These are phyloP conservation scores for Pemphigus obesinymphae DNA, from an alignment of 1,140 invertebrate species.

Conservation along the genomic window DNA sequence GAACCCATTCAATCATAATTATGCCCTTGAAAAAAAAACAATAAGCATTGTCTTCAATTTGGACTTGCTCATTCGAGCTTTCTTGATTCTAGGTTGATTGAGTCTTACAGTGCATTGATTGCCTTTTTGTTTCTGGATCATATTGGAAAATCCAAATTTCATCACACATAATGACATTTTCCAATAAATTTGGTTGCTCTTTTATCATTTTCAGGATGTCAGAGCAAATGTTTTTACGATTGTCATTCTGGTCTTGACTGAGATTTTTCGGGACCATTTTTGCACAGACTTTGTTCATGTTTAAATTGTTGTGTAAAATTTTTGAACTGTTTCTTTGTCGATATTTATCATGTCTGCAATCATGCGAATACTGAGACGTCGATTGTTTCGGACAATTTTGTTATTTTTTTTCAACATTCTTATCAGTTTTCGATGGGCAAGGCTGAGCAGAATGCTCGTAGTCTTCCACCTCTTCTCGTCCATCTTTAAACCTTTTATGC, in stretches of 20 bases:
- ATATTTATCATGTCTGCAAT: not conserved
- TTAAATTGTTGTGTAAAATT: constrained; percentile 22
- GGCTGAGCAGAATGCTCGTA: constrained; percentile 44
- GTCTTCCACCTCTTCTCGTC: constrained; percentile 42
- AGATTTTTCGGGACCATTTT: constrained; percentile 31
- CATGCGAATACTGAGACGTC: constrained; percentile 43
- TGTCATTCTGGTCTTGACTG: constrained; percentile 17
- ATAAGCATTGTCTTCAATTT: too few relatives aligned
- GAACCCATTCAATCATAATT: too few relatives aligned
- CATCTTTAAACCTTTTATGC: too few relatives aligned
- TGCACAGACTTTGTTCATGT: constrained; percentile 8
- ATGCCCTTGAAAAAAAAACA: too few relatives aligned
- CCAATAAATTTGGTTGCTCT: not conserved
- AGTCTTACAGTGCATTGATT: too few relatives aligned
- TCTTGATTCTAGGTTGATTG: too few relatives aligned
- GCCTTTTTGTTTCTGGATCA: too few relatives aligned
- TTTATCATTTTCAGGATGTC: constrained; percentile 13
- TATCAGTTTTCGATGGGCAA: constrained; percentile 46
- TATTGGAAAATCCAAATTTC: too few relatives aligned
- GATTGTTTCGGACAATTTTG: constrained; percentile 46
- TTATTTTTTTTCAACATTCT: constrained; percentile 48
- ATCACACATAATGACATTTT: not conserved
- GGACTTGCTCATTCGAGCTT: too few relatives aligned
- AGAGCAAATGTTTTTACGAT: not conserved
- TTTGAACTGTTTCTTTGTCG: constrained; percentile 7